Evolutionary conservation across 1,140 invertebrate species (phyloP).

Genomic region (Archivesica marissinica): DNA sequence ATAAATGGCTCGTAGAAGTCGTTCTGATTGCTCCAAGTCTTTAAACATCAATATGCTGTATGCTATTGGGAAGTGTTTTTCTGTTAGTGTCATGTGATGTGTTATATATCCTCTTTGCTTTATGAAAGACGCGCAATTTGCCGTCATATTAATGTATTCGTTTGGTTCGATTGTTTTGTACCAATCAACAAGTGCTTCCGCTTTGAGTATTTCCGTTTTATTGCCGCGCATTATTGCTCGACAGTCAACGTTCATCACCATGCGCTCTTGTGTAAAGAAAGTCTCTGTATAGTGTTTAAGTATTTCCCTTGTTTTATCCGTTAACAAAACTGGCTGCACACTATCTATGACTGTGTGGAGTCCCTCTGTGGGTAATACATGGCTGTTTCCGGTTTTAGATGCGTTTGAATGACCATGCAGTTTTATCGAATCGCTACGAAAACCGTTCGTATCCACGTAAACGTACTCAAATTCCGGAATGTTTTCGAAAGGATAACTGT

Average conservation of each 20-base stretch:
- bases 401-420: not conserved
- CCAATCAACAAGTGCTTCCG: not conserved
- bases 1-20: slow-evolving; percentile 78
- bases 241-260: slow-evolving; percentile 11
- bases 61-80: slow-evolving; percentile 49
- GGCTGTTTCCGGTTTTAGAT: not conserved
- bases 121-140: not conserved
- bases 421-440: not conserved
- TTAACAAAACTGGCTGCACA: not conserved
- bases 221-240: not conserved
- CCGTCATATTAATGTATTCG: slow-evolving; percentile 5
- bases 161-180: not conserved
- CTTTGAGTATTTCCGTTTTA: not conserved
- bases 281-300: not conserved
- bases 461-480: not conserved
- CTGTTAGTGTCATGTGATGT: slow-evolving; percentile 5
- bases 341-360: not conserved
- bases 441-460: not conserved
- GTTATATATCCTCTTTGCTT: slow-evolving; percentile 52
- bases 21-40: slow-evolving; percentile 75
- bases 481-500: not conserved
- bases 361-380: not conserved
- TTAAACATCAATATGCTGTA: slow-evolving; percentile 71
- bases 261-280: not conserved
- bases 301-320: not conserved